Evolutionary conservation across 2,888 invertebrate species (phyloP).

Genomic region (Aproaerema taeniolella): DNA sequence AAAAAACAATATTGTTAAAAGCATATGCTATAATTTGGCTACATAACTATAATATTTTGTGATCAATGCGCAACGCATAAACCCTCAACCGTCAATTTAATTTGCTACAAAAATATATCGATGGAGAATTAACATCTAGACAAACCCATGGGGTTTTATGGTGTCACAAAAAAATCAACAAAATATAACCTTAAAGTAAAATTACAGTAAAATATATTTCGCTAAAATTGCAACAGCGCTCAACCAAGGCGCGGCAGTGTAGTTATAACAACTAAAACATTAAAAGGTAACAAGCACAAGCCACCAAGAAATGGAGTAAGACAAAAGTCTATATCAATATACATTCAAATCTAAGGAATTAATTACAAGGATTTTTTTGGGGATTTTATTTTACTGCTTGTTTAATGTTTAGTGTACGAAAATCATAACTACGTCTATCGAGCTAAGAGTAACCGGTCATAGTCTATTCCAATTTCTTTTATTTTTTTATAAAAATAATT

Average conservation of each 20-base stretch:
- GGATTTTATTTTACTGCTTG: slow-evolving; percentile 2
- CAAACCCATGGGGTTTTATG: no score
- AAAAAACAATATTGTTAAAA: slow-evolving; percentile 6
- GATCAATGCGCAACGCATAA: slow-evolving; percentile 32
- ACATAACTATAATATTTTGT: slow-evolving; percentile 22
- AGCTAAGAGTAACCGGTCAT: slow-evolving; percentile 12
- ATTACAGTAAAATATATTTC: slow-evolving; percentile 37
- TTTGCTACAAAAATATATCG: slow-evolving; percentile 46
- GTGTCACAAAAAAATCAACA: no score
- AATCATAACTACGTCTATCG: no score
- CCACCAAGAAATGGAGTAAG: slow-evolving; percentile 46
- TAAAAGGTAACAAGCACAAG: slow-evolving; percentile 28
- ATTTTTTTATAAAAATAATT: slow-evolving; percentile 27
- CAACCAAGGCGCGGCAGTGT: slow-evolving; percentile 23
- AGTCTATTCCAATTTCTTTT: slow-evolving; percentile 30
- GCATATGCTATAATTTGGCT: slow-evolving; percentile 25
- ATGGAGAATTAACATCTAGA: no score
- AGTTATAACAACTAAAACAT: slow-evolving; percentile 19
- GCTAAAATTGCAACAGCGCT: slow-evolving; percentile 31
- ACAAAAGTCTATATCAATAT: slow-evolving; percentile 12
- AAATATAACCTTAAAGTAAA: slow-evolving; percentile 34
- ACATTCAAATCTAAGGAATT: slow-evolving; percentile 6
- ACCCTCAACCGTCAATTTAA: slow-evolving; percentile 33
- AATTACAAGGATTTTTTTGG: neutral
- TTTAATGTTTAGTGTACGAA: no score